Evolutionary conservation across 2,797 vertebrate genomes (phyloP), one percentile per base, ranked within the genome.

Genomic region (Karalla daura): DNA sequence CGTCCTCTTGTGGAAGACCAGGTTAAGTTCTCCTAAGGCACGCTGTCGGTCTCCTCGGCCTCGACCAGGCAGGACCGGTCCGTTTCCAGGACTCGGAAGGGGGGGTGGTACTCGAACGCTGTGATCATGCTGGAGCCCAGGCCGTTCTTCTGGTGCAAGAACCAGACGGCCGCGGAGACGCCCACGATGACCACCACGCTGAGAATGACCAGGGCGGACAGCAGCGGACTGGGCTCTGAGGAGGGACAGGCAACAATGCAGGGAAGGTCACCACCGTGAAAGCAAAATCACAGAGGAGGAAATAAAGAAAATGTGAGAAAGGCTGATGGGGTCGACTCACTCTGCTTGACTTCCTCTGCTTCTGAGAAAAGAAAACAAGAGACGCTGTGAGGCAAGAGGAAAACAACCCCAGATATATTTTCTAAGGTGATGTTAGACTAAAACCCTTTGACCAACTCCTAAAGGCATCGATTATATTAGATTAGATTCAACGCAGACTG

Each of bases 41-140:
- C 40, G 37, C 89, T 88, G 25, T 95, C 92, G 0, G 91, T 92
- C 80, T 96, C 96, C 80, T 96, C 94, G 0, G 91, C 90, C 56
- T 94, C 94, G 81, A 96, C 92, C 83, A 97, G 91, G 70, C 91
- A 87, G 20, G 92, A 89, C 84, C 90, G 90, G 30, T 97, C 96
- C 0, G 78, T 68, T 23, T 90, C 89, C 43, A 93, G 89, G 14
- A 94, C 83, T 76, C 91, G 88, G 61, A 94, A 87, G 1, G 91
- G 88, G 5, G 92, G 85, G 82, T 93, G 91, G 76, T 95, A 94
- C 86, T 93, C 88, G 2, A 94, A 94, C 0, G 91, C 84, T 0
- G 88, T 90, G 75, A 95, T 54, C 49, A 92, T 33, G 3, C 70
- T 59, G 24, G 91, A 79, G 69, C 92, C 90, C 8, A 76, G 69